phyloP scores from a whole-genome alignment of 2,888 invertebrate species.

The Diaprepes abbreviatus region DNA sequence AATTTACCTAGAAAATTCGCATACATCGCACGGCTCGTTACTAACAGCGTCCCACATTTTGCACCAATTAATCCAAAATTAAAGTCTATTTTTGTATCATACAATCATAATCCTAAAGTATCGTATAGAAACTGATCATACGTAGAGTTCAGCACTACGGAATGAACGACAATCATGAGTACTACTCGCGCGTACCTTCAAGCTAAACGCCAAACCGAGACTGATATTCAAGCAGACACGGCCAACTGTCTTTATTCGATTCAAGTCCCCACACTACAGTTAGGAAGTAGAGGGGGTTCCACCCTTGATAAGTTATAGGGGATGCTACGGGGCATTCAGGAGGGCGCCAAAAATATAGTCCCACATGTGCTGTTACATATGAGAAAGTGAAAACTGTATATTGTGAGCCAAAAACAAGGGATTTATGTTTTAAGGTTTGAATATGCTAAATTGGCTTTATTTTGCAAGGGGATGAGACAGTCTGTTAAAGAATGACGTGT shows the following conservation, averaged over 20 bases:
- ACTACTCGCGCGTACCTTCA: constrained; percentile 14
- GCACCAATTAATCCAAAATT: constrained; percentile 38
- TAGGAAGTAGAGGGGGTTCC: constrained; percentile 51
- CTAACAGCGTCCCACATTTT: constrained; percentile 64
- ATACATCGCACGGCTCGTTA: constrained; percentile 65
- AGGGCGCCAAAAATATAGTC: constrained; percentile 38
- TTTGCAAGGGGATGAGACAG: constrained; percentile 1
- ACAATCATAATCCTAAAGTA: constrained; percentile 35
- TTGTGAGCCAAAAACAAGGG: constrained; percentile 3
- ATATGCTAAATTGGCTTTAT: neutral
- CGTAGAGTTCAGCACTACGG: constrained; percentile 23
- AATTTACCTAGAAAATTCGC: constrained; percentile 67
- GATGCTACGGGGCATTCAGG: constrained; percentile 46
- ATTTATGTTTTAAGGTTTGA: neutral
- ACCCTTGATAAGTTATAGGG: constrained; percentile 52
- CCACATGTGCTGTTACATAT: constrained; percentile 41
- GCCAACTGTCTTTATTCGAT: constrained; percentile 46
- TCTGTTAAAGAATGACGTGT: neutral
- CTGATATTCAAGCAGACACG: constrained; percentile 31
- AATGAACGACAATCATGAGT: constrained; percentile 31
- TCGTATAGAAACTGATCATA: constrained; percentile 4
- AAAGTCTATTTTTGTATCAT: constrained; percentile 35
- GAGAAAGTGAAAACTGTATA: constrained; percentile 34
- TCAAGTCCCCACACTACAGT: constrained; percentile 48
- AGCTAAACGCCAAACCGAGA: constrained; percentile 20